Evolutionary conservation across 35 echinoderm and acorn worm genomes (phyloP).

Genomic region (Apostichopus japonicus): DNA sequence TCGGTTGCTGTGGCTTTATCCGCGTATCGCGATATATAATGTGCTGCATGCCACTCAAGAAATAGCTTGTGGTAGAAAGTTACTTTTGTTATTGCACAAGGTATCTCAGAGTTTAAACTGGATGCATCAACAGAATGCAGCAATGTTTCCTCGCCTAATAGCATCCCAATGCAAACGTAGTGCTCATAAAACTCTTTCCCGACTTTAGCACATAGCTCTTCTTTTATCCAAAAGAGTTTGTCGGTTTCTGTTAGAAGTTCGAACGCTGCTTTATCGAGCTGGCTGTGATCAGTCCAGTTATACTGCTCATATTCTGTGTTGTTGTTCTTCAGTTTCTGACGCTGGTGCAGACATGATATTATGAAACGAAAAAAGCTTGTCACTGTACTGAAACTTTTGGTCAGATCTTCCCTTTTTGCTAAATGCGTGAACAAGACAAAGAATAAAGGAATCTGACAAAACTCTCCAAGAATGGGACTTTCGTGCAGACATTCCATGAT

Average conservation of each 20-base stretch:
- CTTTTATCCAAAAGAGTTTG: not conserved
- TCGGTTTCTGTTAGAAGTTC: not conserved
- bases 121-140: not conserved
- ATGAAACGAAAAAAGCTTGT: slow-evolving; percentile 29
- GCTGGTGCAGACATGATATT: not conserved
- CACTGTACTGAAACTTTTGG: not conserved
- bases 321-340: not conserved
- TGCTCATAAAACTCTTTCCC: not conserved
- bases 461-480: not conserved
- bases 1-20: not conserved
- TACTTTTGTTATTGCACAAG: not conserved
- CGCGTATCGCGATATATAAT: not conserved
- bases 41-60: slow-evolving; percentile 34
- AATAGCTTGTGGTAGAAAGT: slow-evolving; percentile 22
- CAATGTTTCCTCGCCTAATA: not conserved
- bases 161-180: not conserved
- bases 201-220: slow-evolving; percentile 2
- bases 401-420: not conserved
- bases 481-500: not conserved
- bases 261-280: slow-evolving; percentile 9
- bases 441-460: slow-evolving; percentile 18
- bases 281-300: not conserved
- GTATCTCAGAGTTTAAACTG: not conserved
- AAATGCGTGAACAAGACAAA: slow-evolving; percentile 33
- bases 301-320: not conserved